A percentile compares a stretch with the other conserved stretches of the same genome.
Conservation (phyloP, 2,888 invertebrate genomes). For the Caenorhabditis virilis region DNA sequence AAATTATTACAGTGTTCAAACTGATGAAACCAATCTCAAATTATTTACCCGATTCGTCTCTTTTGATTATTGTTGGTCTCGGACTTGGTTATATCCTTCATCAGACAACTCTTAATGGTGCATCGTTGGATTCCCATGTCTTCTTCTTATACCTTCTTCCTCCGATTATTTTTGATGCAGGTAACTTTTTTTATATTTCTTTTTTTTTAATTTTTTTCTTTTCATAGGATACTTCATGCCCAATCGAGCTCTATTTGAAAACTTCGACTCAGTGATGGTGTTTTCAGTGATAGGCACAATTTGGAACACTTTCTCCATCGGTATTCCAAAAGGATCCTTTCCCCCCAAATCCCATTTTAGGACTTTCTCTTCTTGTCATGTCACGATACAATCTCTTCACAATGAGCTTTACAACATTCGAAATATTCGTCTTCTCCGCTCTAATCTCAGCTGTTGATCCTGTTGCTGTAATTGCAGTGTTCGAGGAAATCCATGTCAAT, state of each 20-base stretch:
- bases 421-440: constrained; percentile 51
- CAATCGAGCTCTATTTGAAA: constrained; percentile 93
- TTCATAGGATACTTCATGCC: constrained; percentile 92
- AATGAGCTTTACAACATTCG: constrained; percentile 46
- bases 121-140: constrained; percentile 76
- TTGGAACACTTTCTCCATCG: constrained; percentile 81
- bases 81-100: constrained; percentile 52
- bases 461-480: constrained; percentile 54
- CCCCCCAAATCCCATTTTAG: too few relatives aligned
- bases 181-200: constrained; percentile 12
- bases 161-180: constrained; percentile 93
- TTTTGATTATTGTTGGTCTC: constrained; percentile 92
- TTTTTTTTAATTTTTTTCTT: too few relatives aligned
- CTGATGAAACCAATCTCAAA: constrained; percentile 42
- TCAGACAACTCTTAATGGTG: constrained; percentile 17
- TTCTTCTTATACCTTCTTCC: constrained; percentile 98
- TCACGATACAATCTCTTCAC: constrained; percentile 40
- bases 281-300: constrained; percentile 90
- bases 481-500: constrained; percentile 79
- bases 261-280: constrained; percentile 89
- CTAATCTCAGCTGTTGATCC: constrained; percentile 57
- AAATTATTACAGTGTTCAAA: constrained; percentile 44
- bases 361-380: constrained; percentile 45
- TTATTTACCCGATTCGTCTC: constrained; percentile 90
- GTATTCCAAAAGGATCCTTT: constrained; percentile 7